Percentiles rank a stretch among this genome's conserved stretches.
Evolutionary conservation across 2,113 vertebrate species (phyloP).

Genomic region (Balaenoptera acutorostrata): DNA sequence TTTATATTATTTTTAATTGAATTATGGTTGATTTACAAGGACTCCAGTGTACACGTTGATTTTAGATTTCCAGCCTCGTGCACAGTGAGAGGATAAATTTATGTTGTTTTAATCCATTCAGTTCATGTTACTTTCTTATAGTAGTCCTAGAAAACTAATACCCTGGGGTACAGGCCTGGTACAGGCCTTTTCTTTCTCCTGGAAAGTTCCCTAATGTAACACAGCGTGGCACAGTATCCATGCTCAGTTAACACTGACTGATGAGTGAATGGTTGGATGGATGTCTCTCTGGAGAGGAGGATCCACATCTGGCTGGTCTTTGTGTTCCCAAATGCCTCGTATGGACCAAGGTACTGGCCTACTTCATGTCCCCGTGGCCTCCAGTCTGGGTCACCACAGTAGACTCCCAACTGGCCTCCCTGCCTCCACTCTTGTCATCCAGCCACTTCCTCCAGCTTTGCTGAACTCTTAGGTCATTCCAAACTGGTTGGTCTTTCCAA

Average conservation of each 20-base stretch:
- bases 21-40: background rate
- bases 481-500: background rate
- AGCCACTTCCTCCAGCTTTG: background rate
- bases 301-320: background rate
- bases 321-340: rapidly evolving
- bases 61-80: background rate
- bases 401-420: background rate
- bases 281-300: background rate
- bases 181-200: background rate
- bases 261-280: background rate
- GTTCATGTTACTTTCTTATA: background rate
- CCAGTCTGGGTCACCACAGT: background rate
- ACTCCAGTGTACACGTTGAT: background rate
- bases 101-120: background rate
- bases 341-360: background rate
- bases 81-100: background rate
- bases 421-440: background rate
- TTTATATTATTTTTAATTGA: background rate
- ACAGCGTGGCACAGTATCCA: rapidly evolving
- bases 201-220: background rate
- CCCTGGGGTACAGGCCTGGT: background rate
- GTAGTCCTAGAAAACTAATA: rapidly evolving
- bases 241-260: rapidly evolving
- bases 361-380: rapidly evolving
- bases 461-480: background rate